Base-by-base conservation (phyloP, 2,797 vertebrate genomes). In the Crocidura indochinensis region DNA sequence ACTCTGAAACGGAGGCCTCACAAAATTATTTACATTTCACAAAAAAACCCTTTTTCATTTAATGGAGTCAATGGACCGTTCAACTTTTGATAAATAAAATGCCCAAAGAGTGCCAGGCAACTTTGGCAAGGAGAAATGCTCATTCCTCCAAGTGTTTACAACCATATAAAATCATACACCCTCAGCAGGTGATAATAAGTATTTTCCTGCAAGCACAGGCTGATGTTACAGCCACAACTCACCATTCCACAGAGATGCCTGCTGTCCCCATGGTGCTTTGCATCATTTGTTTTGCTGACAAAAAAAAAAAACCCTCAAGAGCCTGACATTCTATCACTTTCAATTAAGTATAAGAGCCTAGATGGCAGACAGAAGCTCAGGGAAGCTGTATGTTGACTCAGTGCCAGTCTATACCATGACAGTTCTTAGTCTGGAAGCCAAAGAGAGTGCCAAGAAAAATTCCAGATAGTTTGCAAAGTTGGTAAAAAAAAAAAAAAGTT, bases 251-350 rank as follows among this genome's bases (percentile, higher is more conserved):
- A 65, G 31, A 90, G 72, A 93, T 79, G 95, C 64, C 24, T 77
- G 74, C 88, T 6, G 12, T 88, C 96, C 93, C 87, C 84, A 2
- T 60, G 51, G 95, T 95, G 60, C 22, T 72, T 11, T 29, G 2
- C 51, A 92, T 90, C 97, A 88, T 94, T 97, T 96, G 88, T 95
- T 97, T 97, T 95, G 83, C 96, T 97, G 96, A 95, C 95, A 97
- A 95, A 60, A 38, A 97, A 95, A 60, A 38, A 38, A 97, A 95
- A 93, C 85, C 80, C 49, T 92, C 94, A 95, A 91, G 84, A 62
- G 95, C 94, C 84, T 97, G 96, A 97, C 94, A 94, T 94, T 93
- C 94, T 94, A 96, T 97, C 96, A 96, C 90, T 97, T 98, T 97
- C 95, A 97, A 96, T 97, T 97, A 97, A 78, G 24, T 87, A 49